These are phyloP conservation scores for Geotrupes spiniger DNA, from an alignment of 2,888 invertebrate genomes.

Conservation along the genomic window DNA sequence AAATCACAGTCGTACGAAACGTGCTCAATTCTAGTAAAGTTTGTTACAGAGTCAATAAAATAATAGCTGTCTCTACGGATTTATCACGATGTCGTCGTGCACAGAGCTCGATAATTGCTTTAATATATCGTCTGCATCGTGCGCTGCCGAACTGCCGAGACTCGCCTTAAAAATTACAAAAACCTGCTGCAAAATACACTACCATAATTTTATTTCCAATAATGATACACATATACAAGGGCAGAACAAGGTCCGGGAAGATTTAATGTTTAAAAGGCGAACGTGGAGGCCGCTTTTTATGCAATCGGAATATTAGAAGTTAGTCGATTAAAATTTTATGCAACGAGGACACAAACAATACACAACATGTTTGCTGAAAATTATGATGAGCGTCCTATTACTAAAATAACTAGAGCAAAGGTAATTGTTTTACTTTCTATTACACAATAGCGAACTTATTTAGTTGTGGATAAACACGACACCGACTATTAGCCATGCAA, in stretches of 20 bases:
- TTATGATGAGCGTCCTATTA: too few relatives aligned
- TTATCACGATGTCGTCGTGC: conserved; percentile 44
- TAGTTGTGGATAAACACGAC: too few relatives aligned
- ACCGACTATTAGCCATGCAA: too few relatives aligned
- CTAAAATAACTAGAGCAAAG: too few relatives aligned
- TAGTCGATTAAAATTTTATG: too few relatives aligned
- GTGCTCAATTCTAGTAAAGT: conserved; percentile 36
- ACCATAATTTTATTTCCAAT: conserved; percentile 10
- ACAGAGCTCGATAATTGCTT: conserved; percentile 45
- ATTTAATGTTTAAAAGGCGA: conserved; percentile 8
- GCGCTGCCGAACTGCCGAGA: conserved; percentile 20
- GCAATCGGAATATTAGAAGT: background rate
- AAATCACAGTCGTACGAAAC: conserved; percentile 27
- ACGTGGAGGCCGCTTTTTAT: background rate
- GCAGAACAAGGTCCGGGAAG: conserved; percentile 1
- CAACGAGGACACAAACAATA: too few relatives aligned
- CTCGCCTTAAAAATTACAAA: conserved; percentile 11
- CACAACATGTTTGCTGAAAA: too few relatives aligned
- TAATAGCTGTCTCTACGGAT: conserved; percentile 44
- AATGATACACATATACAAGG: conserved; percentile 10
- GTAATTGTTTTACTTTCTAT: too few relatives aligned
- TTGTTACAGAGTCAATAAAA: conserved; percentile 44
- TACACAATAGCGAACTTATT: too few relatives aligned
- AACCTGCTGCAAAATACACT: background rate
- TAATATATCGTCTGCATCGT: conserved; percentile 46